Evolutionary conservation across 2,113 vertebrate species (phyloP).

Genomic region (Haemorhous mexicanus): DNA sequence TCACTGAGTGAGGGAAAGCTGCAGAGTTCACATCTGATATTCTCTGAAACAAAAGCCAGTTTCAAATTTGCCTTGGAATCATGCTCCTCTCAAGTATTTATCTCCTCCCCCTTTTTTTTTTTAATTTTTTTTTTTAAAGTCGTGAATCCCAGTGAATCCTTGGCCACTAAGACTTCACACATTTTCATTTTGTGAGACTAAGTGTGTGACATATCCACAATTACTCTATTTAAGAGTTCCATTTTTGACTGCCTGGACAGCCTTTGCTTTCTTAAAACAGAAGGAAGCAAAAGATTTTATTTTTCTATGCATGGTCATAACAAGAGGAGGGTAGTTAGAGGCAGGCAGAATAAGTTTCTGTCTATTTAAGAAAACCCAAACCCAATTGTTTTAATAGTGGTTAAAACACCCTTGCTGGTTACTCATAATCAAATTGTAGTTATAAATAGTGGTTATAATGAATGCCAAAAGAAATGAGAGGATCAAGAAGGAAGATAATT

Average conservation of each 20-base stretch:
- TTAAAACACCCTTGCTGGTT: not conserved
- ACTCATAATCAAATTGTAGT: not conserved
- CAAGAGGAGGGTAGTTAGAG: not conserved
- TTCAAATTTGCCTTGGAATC: not conserved
- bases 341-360: not conserved
- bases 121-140: not conserved
- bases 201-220: not conserved
- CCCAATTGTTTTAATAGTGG: not conserved
- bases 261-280: not conserved
- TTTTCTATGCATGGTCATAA: not conserved
- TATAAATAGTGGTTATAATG: not conserved
- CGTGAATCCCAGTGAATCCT: not conserved
- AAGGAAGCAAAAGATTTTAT: not conserved
- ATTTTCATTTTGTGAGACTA: not conserved
- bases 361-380: not conserved
- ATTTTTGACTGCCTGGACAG: not conserved
- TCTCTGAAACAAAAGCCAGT: not conserved
- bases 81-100: not conserved
- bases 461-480: not conserved
- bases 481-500: not conserved
- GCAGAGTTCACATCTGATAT: not conserved
- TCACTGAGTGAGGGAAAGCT: not conserved
- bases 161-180: not conserved
- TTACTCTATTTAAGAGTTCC: not conserved
- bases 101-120: too few species aligned